Conservation (phyloP, 2,888 invertebrate genomes). For the Bellardia pandia region DNA sequence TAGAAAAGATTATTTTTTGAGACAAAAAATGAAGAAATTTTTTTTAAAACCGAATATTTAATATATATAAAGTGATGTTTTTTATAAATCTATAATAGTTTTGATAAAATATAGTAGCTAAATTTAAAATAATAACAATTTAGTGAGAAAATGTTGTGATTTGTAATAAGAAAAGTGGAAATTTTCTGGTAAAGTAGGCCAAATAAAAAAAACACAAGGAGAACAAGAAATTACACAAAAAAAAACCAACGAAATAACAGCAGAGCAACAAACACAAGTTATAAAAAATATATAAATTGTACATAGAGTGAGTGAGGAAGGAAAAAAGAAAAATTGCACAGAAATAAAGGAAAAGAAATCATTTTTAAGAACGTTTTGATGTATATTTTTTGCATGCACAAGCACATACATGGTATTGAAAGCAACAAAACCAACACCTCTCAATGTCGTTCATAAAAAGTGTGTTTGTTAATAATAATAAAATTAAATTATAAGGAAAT, state of each 20-base stretch:
- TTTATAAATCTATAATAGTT: slow-evolving; percentile 52
- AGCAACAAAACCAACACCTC: slow-evolving; percentile 36
- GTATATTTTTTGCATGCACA: slow-evolving; percentile 39
- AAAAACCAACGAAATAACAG: slow-evolving; percentile 66
- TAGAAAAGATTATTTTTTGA: slow-evolving; percentile 65
- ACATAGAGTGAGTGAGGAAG: slow-evolving; percentile 39
- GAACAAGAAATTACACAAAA: slow-evolving; percentile 70
- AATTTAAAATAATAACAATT: slow-evolving; percentile 46
- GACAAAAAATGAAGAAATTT: slow-evolving; percentile 56
- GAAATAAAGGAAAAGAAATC: slow-evolving; percentile 44
- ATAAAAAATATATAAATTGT: slow-evolving; percentile 41
- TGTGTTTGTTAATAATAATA: slow-evolving; percentile 66
- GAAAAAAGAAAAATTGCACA: slow-evolving; percentile 38
- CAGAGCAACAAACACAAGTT: slow-evolving; percentile 62
- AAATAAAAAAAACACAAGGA: slow-evolving; percentile 70
- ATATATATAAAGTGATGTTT: slow-evolving; percentile 43
- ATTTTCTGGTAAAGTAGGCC: slow-evolving; percentile 72
- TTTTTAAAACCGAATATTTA: slow-evolving; percentile 45
- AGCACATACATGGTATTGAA: neutral
- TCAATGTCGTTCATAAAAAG: slow-evolving; percentile 62
- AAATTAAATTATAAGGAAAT: neutral
- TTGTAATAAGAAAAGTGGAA: slow-evolving; percentile 70
- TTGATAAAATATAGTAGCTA: slow-evolving; percentile 60
- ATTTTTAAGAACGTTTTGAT: slow-evolving; percentile 51
- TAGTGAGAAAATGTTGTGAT: slow-evolving; percentile 54